phyloP scores from a whole-genome alignment of 1,140 invertebrate genomes.

The Monochamus saltuarius region DNA sequence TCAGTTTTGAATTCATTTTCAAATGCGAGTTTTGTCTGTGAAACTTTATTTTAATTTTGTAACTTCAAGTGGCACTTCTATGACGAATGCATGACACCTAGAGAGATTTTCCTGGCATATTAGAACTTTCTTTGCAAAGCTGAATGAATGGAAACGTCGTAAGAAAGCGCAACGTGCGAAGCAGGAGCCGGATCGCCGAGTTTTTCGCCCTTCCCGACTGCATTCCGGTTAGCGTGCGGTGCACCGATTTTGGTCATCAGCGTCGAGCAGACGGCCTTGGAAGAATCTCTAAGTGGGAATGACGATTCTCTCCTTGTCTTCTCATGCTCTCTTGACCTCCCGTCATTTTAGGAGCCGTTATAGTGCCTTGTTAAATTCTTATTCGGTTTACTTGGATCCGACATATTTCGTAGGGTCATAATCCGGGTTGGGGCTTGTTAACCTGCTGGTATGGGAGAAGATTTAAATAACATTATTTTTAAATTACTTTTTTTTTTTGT shows the following conservation, averaged over 20 bases:
- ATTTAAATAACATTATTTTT: too few relatives aligned
- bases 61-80: too few relatives aligned
- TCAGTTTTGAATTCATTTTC: too few relatives aligned
- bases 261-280: constrained; percentile 25
- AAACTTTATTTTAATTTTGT: too few relatives aligned
- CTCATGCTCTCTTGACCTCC: constrained; percentile 34
- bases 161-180: too few relatives aligned
- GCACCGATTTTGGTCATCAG: constrained; percentile 25
- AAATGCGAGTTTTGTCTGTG: too few relatives aligned
- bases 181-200: neutral
- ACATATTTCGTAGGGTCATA: constrained; percentile 1
- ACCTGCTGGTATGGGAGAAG: too few relatives aligned
- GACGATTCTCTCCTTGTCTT: constrained; percentile 12
- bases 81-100: too few relatives aligned
- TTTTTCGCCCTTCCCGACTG: constrained; percentile 14
- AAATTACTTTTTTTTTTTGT: too few relatives aligned
- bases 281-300: neutral
- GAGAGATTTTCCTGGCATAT: too few relatives aligned
- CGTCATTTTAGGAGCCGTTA: constrained; percentile 15
- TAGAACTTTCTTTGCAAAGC: too few relatives aligned
- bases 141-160: too few relatives aligned
- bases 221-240: constrained; percentile 15
- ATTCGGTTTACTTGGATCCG: constrained; percentile 11
- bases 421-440: neutral
- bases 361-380: constrained; percentile 14